Evolutionary conservation across 92 coral and sea anemone genomes (phyloP), one percentile per base, ranked within the genome.

Genomic region (Epizoanthus fatuus): DNA sequence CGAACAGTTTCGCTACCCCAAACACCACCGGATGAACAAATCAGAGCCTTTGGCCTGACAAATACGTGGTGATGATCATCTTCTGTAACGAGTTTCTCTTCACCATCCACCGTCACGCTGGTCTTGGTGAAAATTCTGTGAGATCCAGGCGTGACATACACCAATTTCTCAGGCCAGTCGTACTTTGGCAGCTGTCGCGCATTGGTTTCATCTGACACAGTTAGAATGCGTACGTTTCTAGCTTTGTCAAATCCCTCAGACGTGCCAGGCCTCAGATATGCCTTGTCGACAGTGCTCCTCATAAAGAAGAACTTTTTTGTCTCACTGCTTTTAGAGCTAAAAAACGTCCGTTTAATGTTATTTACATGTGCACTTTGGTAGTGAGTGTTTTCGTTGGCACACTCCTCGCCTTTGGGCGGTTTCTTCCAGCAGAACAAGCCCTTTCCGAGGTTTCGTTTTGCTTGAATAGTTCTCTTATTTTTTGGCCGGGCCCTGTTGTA

Each of bases 311-410:
- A 78, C 75, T 67, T 64, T 65, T 38, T 67, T 62, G 74, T 80
- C 47, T 80, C 63, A 25, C 8, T 67, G 44, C 37, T 16, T 17
- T 68, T 68, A 67, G 80, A 20, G 75, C 79, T 75, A 63, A 70
- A 88, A 74, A 92, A 84, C 59, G 67, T 12, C 52, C 62, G 74
- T 45, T 63, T 65, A 20, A 88, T 75, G 83, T 88, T 83, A 29
- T 80, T 79, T 64, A 75, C 88, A 84, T 92, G 95, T 44, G 91
- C 92, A 35, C 95, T 65, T 85, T 88, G 92, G 53, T 91, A 83
- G 40, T 88, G 90, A 5, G 92, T 88, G 52, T 72, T 83, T 67
- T 91, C 95, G 60, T 87, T 91, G 19, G 22, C 56, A 4, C 51
- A 69, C 63, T 65, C 60, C 74, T 80, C 85, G 64, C 65, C 52